Conservation (phyloP, 2,113 vertebrate species). For the Oreochromis niloticus region DNA sequence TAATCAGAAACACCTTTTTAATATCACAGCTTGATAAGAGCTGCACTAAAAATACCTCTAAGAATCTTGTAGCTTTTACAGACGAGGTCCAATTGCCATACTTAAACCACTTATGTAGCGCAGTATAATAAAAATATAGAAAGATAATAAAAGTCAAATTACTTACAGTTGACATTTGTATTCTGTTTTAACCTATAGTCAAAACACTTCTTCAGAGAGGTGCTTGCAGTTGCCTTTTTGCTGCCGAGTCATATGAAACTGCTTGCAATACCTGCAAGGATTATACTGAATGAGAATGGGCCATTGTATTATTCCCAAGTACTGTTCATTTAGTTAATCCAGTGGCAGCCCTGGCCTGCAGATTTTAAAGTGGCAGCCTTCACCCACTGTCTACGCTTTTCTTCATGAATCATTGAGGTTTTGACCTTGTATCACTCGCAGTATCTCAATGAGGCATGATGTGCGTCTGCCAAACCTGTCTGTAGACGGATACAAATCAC, state of each 20-base stretch:
- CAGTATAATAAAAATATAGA: neutral
- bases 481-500: neutral
- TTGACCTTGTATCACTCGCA: neutral
- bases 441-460: neutral
- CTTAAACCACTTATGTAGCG: neutral
- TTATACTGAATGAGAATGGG: slow-evolving; percentile 66
- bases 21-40: neutral
- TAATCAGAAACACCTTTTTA: neutral
- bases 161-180: slow-evolving; percentile 75
- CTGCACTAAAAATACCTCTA: neutral
- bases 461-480: neutral
- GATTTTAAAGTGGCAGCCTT: slow-evolving; percentile 10
- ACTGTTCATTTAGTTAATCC: slow-evolving; percentile 67
- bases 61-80: neutral
- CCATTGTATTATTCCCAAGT: slow-evolving; percentile 67
- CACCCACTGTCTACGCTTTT: slow-evolving; percentile 8
- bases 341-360: slow-evolving; percentile 23
- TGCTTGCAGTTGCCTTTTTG: slow-evolving; percentile 50
- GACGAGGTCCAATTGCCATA: neutral
- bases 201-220: slow-evolving; percentile 29
- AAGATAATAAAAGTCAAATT: neutral
- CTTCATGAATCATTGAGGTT: neutral
- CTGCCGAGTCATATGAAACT: slow-evolving; percentile 75
- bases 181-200: slow-evolving; percentile 28
- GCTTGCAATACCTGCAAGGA: slow-evolving; percentile 73